Conservation (phyloP, 2,797 vertebrate genomes). For the Spheniscus humboldti region DNA sequence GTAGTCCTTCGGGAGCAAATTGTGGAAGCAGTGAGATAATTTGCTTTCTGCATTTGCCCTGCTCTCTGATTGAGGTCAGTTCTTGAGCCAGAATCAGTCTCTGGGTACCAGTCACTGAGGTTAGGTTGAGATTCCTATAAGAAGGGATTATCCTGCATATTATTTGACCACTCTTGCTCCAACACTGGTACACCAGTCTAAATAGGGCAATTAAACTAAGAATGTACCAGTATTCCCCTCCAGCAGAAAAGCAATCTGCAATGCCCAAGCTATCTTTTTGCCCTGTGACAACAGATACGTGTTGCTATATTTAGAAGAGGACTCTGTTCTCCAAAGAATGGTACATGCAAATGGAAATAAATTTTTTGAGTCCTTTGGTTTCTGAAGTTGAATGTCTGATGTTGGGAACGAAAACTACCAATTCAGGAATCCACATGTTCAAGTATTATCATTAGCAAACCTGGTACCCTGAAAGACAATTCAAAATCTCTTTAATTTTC, state of each 20-base stretch:
- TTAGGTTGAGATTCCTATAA: not conserved
- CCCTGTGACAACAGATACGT: not conserved
- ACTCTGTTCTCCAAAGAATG: not conserved
- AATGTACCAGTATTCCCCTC: not conserved
- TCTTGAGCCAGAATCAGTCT: conserved; percentile 50
- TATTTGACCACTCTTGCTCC: not conserved
- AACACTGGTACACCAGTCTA: not conserved
- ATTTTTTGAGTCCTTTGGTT: not conserved
- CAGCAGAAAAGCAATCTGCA: not conserved
- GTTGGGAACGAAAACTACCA: not conserved
- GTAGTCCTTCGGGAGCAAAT: conserved; percentile 54
- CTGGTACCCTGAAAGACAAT: not conserved
- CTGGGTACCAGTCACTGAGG: conserved; percentile 45
- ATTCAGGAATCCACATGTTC: not conserved
- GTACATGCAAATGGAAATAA: not conserved
- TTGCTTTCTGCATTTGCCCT: conserved; percentile 39
- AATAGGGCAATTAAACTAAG: not conserved
- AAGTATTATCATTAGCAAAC: fast-evolving
- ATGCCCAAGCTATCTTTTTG: not conserved
- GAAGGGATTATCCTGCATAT: conserved; percentile 35
- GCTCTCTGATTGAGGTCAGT: conserved; percentile 58
- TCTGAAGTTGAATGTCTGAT: not conserved
- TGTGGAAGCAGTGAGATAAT: conserved; percentile 57
- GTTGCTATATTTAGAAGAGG: not conserved
- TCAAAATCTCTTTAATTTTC: not conserved